Evolutionary conservation across 35 echinoderm and acorn worm genomes (phyloP), one percentile per base, ranked within the genome.

Genomic region (Apostichopus californicus): DNA sequence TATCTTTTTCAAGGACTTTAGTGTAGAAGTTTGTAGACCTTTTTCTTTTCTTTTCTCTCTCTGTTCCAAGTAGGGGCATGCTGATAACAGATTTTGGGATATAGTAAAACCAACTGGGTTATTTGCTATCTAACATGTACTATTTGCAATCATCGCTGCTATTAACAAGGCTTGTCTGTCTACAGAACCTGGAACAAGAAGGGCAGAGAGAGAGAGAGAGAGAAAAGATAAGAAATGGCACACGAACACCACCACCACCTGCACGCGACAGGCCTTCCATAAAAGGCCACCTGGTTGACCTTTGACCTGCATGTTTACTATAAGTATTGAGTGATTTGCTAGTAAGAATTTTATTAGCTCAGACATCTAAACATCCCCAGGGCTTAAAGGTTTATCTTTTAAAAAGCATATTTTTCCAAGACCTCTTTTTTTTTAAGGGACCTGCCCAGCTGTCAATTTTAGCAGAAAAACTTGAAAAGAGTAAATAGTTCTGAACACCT

Each of bases 291-390:
- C 55, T 22, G 54, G 17, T 20, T 58, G 81, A 85, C 81, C 81
- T 85, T 58, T 85, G 81, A 85, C 81, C 81, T 55, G 5, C 7
- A 59, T 85, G 81, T 85, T 85, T 85, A 85, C 58, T 17, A 22
- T 57, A 20, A 85, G 15, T 10, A 85, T 85, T 85, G 81, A 85
- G 81, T 85, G 81, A 85, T 85, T 46, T 18, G 81, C 56, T 58
- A 85, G 81, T 85, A 23, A 85, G 81, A 85, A 85, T 85, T 85
- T 85, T 56, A 85, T 85, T 85, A 85, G 55, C 81, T 58, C 24
- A 58, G 81, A 85, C 57, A 58, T 58, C 5, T 54, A 85, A 85
- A 85, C 55, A 85, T 55, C 81, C 75, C 81, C 81, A 20, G 52
- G 81, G 81, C 55, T 85, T 22, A 85, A 25, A 59, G 54, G 55